Evolutionary conservation across 1,140 invertebrate genomes (phyloP).

Genomic region (Drosophila kikkawai): DNA sequence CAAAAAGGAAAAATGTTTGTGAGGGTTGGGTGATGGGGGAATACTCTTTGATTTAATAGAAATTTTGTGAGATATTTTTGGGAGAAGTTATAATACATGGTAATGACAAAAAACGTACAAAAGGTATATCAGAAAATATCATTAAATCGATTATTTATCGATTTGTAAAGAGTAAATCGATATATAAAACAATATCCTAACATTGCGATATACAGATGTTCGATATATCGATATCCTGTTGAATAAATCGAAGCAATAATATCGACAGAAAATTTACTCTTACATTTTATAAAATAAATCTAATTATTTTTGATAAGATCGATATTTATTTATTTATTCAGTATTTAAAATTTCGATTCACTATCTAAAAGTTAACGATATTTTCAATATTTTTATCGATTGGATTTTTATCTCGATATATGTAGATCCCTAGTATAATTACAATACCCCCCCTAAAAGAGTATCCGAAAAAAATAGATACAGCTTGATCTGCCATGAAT

Average conservation of each 20-base stretch:
- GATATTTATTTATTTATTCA: neutral
- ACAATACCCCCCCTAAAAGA: neutral
- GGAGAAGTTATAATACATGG: too few species aligned
- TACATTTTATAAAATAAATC: neutral
- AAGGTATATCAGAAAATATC: neutral
- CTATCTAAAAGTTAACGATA: neutral
- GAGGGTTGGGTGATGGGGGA: neutral
- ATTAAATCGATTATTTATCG: neutral
- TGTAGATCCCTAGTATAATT: too few species aligned
- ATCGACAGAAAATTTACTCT: neutral
- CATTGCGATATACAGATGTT: neutral
- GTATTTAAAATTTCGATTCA: too few species aligned
- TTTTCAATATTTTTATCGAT: too few species aligned
- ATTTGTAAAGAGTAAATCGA: neutral
- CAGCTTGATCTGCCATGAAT: slow-evolving; percentile 80
- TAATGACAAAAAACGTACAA: too few species aligned
- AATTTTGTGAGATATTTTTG: neutral
- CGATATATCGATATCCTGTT: neutral
- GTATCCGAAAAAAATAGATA: slow-evolving; percentile 18
- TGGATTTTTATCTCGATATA: too few species aligned
- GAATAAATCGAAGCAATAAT: neutral
- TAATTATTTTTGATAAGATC: neutral
- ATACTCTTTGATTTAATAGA: neutral
- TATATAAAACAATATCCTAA: neutral
- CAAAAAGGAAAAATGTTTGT: neutral